Evolutionary conservation across 35 echinoderm and acorn worm species (phyloP), one percentile per base, ranked within the genome.

Genomic region (Ophiothrix spiculata): DNA sequence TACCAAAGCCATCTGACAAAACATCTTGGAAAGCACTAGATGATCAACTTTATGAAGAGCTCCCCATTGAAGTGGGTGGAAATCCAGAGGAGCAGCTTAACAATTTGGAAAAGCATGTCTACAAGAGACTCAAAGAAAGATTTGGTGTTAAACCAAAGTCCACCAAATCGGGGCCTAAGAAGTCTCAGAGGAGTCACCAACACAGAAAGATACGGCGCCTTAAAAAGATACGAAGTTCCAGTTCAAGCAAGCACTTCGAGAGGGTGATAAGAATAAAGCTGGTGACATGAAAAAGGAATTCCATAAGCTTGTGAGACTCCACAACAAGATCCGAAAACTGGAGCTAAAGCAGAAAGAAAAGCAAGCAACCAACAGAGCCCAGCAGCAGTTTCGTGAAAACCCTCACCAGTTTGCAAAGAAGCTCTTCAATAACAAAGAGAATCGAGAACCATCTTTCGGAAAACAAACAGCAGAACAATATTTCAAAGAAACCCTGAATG

Each of bases 1-100:
- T n/a, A 69, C 60, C 60, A 69, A 69, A 69, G 60, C 60, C 60
- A 69, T 69, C 60, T 69, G 60, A 69, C 60, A 69, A 69, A 69
- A 69, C 60, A 6, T 69, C 60, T 25, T 69, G 60, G 60, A 69
- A 69, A 69, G 10, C 60, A 25, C 25, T 69, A 69, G 60, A 69
- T 69, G 60, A 69, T 25, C 23, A 25, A 69, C 60, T 69, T 12
- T 69, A 69, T 69, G 60, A 69, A 69, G 60, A 12, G 1, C 60
- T 25, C 25, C 60, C 60, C 25, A 69, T 69, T 2, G 60, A 69
- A 12, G 60, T 69, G 17, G 23, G 8, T 6, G 29, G 60, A 25
- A 69, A 12, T 69, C 60, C 60, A 69, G 60, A 69, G 60, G 60
- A 69, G 23, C 60, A 69, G 60, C 60, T 69, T 69, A 28, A 69